phyloP scores from a whole-genome alignment of 1,140 invertebrate genomes.

The Sycophila sp. region DNA sequence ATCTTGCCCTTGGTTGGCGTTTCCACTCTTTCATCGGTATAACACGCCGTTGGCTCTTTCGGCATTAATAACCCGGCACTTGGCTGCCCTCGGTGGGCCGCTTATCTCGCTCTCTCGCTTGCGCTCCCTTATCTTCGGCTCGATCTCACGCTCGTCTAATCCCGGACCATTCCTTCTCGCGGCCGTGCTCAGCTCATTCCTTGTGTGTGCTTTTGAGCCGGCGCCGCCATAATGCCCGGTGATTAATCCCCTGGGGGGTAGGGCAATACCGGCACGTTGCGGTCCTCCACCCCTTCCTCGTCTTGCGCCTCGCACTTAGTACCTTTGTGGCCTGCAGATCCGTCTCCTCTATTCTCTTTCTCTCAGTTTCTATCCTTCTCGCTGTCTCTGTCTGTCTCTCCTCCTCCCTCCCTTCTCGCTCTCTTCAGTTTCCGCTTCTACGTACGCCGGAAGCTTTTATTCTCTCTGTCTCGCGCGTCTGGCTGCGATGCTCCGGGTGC shows the following conservation, averaged over 20 bases:
- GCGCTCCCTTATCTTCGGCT: slow-evolving; percentile 3
- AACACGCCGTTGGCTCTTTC: not conserved
- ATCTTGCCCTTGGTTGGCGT: not conserved
- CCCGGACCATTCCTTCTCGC: not conserved
- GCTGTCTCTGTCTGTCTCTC: not conserved
- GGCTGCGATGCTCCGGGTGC: not conserved
- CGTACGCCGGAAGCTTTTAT: too few species aligned
- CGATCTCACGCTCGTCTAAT: slow-evolving; percentile 10
- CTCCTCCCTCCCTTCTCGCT: not conserved
- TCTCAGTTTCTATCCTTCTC: not conserved
- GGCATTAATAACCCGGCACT: slow-evolving; percentile 19
- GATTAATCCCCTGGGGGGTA: slow-evolving; percentile 58
- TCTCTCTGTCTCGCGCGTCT: not conserved
- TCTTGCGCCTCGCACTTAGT: slow-evolving; percentile 45
- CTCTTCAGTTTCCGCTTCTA: slow-evolving; percentile 4
- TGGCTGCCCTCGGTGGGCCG: not conserved
- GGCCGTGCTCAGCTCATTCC: slow-evolving; percentile 39
- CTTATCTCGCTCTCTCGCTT: slow-evolving; percentile 16
- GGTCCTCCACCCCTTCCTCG: not conserved
- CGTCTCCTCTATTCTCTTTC: too few species aligned
- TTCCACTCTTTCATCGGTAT: not conserved
- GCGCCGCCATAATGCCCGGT: slow-evolving; percentile 57
- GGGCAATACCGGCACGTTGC: slow-evolving; percentile 45
- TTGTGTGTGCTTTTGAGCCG: slow-evolving; percentile 53
- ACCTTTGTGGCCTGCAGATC: slow-evolving; percentile 40